Conservation (phyloP, 2,797 vertebrate genomes). For the Peromyscus aztecus region DNA sequence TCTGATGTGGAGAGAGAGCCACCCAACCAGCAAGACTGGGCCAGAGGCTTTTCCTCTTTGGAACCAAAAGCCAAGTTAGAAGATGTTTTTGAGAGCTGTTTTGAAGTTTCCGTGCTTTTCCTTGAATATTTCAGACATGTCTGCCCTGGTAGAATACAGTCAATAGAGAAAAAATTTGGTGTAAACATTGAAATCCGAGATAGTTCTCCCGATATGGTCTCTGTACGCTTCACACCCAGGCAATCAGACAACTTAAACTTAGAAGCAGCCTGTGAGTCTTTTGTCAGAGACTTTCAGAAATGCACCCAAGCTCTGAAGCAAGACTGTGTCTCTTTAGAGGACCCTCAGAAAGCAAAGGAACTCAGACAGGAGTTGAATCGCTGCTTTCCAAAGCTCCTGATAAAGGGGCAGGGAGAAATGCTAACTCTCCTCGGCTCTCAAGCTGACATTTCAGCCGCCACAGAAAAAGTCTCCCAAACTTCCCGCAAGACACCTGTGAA, state of each 20-base stretch:
- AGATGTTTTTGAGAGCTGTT: not conserved
- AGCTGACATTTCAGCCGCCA: conserved; percentile 80
- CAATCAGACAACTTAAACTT: not conserved
- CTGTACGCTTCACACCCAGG: conserved; percentile 25
- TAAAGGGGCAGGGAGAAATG: conserved; percentile 66
- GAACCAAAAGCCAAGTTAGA: conserved; percentile 20
- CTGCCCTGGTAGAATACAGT: conserved; percentile 62
- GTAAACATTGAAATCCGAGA: not conserved
- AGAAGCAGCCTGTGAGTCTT: conserved; percentile 68
- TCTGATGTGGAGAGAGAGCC: conserved; percentile 53
- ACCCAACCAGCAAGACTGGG: not conserved
- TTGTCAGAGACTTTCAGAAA: conserved; percentile 82
- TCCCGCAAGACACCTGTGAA: conserved; percentile 53
- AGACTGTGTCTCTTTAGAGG: conserved; percentile 49
- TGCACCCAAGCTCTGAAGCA: conserved; percentile 65
- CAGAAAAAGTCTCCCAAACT: not conserved
- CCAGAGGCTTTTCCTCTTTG: not conserved
- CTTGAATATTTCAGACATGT: conserved; percentile 85
- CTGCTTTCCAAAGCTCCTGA: conserved; percentile 77
- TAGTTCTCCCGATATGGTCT: fast-evolving
- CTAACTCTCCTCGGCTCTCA: conserved; percentile 84
- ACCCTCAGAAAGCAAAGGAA: conserved; percentile 42
- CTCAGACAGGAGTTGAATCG: conserved; percentile 67
- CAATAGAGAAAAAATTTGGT: conserved; percentile 50
- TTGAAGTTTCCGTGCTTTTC: conserved; percentile 66